Evolutionary conservation across 2,888 invertebrate species (phyloP).

Genomic region (Eretmocerus hayati): DNA sequence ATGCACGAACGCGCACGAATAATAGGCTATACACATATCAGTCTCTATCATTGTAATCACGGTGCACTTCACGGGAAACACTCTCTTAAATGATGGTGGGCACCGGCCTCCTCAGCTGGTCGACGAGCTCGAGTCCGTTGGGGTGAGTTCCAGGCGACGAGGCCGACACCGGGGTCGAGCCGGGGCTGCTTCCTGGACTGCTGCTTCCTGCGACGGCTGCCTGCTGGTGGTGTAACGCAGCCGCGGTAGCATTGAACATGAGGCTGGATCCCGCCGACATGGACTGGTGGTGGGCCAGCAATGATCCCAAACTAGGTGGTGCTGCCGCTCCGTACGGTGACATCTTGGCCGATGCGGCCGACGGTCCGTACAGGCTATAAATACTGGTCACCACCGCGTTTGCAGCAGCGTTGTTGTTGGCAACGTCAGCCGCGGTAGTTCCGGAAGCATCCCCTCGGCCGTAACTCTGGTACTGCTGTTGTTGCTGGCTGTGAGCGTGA

Average conservation of each 20-base stretch:
- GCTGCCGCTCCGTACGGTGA: slow-evolving; percentile 15
- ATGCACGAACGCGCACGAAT: too few relatives aligned
- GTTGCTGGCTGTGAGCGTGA: slow-evolving; percentile 18
- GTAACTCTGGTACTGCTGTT: too few relatives aligned
- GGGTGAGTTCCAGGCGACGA: too few relatives aligned
- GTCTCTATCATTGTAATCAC: too few relatives aligned
- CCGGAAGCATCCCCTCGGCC: slow-evolving; percentile 41
- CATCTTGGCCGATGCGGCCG: not conserved
- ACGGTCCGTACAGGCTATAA: slow-evolving; percentile 56
- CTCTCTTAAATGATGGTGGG: too few relatives aligned
- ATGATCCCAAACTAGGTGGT: slow-evolving; percentile 22
- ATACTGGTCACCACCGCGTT: slow-evolving; percentile 60
- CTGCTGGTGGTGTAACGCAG: slow-evolving; percentile 1
- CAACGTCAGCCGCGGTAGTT: slow-evolving; percentile 47
- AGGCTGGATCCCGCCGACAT: slow-evolving; percentile 5
- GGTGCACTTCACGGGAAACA: too few relatives aligned
- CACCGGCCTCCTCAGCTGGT: slow-evolving; percentile 57
- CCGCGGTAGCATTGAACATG: too few relatives aligned
- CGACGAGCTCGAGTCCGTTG: slow-evolving; percentile 33
- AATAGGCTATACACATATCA: too few relatives aligned
- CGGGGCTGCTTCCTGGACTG: slow-evolving; percentile 35
- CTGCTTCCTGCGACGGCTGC: slow-evolving; percentile 35
- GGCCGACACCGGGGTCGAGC: slow-evolving; percentile 30
- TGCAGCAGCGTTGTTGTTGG: slow-evolving; percentile 48
- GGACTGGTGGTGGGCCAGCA: slow-evolving; percentile 7